Conservation (phyloP, 2,113 vertebrate genomes). For the Opisthocomus hoazin region DNA sequence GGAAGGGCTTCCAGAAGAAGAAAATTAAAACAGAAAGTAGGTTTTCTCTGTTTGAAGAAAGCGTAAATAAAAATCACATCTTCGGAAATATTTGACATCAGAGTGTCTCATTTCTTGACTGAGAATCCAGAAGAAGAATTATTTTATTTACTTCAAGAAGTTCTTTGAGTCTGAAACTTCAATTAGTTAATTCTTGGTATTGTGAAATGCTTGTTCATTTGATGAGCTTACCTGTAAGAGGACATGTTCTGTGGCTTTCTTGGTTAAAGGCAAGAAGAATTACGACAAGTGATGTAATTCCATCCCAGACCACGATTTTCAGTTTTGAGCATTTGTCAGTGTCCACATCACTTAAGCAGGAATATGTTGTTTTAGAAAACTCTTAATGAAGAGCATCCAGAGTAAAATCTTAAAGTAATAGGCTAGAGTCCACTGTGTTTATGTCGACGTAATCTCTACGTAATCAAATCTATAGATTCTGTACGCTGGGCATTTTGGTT, state of each 20-base stretch:
- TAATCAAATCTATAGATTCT: neutral
- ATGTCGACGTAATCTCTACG: neutral
- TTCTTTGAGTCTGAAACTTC: neutral
- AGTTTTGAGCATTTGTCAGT: neutral
- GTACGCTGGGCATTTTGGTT: neutral
- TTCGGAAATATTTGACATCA: neutral
- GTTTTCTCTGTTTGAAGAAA: neutral
- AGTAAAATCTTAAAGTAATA: neutral
- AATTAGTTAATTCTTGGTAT: neutral
- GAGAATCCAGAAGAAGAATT: neutral
- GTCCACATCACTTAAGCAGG: conserved; percentile 6
- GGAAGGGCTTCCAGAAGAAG: neutral
- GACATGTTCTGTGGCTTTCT: conserved; percentile 31
- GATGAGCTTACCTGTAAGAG: neutral
- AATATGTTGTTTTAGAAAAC: neutral
- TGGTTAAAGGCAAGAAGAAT: neutral
- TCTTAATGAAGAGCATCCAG: neutral
- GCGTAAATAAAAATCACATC: neutral
- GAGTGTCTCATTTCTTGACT: neutral
- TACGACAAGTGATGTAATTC: conserved; percentile 18
- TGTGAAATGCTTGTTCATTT: conserved; percentile 6
- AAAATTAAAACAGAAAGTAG: neutral
- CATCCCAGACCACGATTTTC: neutral
- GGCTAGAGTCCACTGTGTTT: neutral
- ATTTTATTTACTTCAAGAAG: neutral